These are phyloP conservation scores for Laticauda colubrina DNA, from an alignment of 2,113 vertebrate genomes.

Conservation along the genomic window DNA sequence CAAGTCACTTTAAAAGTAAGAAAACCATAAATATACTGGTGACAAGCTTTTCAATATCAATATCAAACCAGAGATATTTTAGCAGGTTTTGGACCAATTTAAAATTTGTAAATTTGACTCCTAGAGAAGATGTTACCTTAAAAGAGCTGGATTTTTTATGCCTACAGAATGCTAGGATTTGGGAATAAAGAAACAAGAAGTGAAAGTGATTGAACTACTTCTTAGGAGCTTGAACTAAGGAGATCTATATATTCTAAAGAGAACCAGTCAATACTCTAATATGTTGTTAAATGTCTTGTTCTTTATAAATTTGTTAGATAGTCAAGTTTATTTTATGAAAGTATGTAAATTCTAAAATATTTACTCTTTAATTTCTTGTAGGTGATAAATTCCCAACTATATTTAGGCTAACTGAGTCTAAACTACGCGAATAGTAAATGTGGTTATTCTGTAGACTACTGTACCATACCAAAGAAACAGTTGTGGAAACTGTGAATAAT, in stretches of 20 bases:
- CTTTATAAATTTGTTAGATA: conserved; percentile 2
- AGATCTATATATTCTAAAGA: neutral
- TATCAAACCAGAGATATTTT: neutral
- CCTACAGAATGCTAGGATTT: neutral
- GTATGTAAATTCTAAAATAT: neutral
- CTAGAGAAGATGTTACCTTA: neutral
- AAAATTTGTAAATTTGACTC: neutral
- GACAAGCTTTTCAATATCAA: neutral
- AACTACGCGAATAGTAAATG: conserved; percentile 17
- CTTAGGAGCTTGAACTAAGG: neutral
- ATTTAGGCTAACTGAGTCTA: neutral
- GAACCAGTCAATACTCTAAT: neutral
- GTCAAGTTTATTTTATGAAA: neutral
- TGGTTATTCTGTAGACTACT: conserved; percentile 12
- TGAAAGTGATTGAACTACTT: neutral
- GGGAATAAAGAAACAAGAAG: neutral
- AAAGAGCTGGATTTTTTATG: neutral
- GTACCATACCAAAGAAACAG: neutral
- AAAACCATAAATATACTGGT: neutral
- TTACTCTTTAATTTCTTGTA: neutral
- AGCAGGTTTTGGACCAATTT: neutral
- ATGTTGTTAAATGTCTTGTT: neutral
- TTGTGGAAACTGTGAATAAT: neutral
- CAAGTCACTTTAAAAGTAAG: conserved; percentile 14
- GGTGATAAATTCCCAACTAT: neutral